Base-by-base conservation (phyloP, 2,113 vertebrate genomes). In the Leptobrachium ailaonicum region DNA sequence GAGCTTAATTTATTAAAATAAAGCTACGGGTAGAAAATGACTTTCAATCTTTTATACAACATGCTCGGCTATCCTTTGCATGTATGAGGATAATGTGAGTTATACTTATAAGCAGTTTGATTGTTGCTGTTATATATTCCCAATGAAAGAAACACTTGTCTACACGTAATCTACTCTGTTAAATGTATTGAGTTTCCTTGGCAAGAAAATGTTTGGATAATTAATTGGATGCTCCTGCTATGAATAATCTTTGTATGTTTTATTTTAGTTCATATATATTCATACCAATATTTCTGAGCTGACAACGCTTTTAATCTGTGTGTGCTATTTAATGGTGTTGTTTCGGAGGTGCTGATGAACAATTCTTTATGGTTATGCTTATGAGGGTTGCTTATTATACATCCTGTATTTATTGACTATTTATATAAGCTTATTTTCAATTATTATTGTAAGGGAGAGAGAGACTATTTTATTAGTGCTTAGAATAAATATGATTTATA, bases 301-400 rank as follows among this genome's bases (percentile, higher is more conserved):
- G 71, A 56, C 77, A 73, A 73, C 6, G 45, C 71, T 73, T 80
- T 80, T 58, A 80, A 73, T 80, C 70, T 73, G 77, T 6, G 0
- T 58, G 70, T 41, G 32, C 58, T 13, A 42, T 60, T 79, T 66
- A 72, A 79, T 79, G 58, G 60, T 79, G 63, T 62, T 79, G 77
- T 79, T 79, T 71, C 72, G 14, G 12, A 77, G 76, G 66, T 77
- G 62, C 76, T 66, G 56, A 67, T 69, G 60, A 41, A 73, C 45
- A 73, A 58, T 80, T 73, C 53, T 66, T 80, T 80, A 73, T 66
- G 77, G 72, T 80, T 80, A 80, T 73, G 77, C 54, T 80, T 78
- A 78, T 71, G 76, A 71, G 45, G 41, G 45, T 66, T 44, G 63
- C 8, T 66, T 58, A 58, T 47, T 56, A 73, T 20, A 67, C 67